Evolutionary conservation across 2,888 invertebrate genomes (phyloP).

Genomic region (Belgica antarctica): DNA sequence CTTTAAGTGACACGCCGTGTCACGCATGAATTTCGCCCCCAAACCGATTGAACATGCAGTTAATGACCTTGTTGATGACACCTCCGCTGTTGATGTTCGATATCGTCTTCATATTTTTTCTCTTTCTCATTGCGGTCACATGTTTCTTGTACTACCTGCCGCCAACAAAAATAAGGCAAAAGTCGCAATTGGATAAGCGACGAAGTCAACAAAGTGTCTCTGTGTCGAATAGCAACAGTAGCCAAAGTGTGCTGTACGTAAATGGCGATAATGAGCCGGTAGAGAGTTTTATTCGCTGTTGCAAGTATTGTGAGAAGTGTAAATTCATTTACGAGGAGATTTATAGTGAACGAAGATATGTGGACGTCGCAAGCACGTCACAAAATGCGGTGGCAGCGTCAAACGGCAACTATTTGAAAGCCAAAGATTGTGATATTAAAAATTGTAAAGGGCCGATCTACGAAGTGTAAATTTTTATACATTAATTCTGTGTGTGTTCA

Average conservation of each 20-base stretch:
- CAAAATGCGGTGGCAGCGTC: background rate
- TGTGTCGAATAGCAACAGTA: constrained; percentile 37
- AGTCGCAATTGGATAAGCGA: constrained; percentile 42
- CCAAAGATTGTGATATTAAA: constrained; percentile 47
- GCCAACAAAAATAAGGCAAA: constrained; percentile 51
- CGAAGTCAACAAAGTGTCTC: constrained; percentile 35
- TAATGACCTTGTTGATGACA: constrained; percentile 82
- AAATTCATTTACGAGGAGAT: constrained; percentile 41
- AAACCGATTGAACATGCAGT: constrained; percentile 62
- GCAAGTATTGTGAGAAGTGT: constrained; percentile 43
- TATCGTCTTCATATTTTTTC: constrained; percentile 81
- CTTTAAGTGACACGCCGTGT: background rate
- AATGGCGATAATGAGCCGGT: constrained; percentile 41
- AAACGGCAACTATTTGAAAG: constrained; percentile 46
- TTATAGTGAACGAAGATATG: constrained; percentile 33
- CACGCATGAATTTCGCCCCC: too few species aligned
- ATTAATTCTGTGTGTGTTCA: constrained; percentile 4
- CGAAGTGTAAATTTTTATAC: constrained; percentile 46
- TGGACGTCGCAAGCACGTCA: background rate
- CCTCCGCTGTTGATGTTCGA: constrained; percentile 86
- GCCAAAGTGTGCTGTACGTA: constrained; percentile 38
- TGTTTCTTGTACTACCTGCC: constrained; percentile 81
- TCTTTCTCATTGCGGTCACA: constrained; percentile 79
- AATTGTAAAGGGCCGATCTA: constrained; percentile 47
- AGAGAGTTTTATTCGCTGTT: constrained; percentile 41